Conservation (phyloP, 92 coral and sea anemone genomes). For the Bergia puertoricense region DNA sequence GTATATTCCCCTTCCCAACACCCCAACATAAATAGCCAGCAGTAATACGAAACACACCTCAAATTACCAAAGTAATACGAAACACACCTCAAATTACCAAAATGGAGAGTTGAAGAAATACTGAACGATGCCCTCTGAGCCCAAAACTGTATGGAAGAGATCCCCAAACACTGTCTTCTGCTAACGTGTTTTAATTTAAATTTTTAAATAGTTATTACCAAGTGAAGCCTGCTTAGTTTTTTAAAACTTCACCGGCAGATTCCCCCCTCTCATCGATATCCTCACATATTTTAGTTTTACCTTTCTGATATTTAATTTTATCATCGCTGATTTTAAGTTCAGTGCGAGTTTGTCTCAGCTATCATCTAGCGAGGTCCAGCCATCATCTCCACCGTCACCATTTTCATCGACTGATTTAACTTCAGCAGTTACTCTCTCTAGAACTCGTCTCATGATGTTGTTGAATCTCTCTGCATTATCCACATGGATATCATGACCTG, state of each 20-base stretch:
- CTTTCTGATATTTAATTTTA: neutral
- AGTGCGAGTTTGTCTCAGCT: neutral
- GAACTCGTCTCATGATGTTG: slow-evolving; percentile 59
- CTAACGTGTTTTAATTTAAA: too few relatives aligned
- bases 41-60: too few relatives aligned
- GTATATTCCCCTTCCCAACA: too few relatives aligned
- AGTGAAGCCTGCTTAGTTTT: neutral
- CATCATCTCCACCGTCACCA: neutral
- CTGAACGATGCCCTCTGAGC: neutral
- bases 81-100: too few relatives aligned
- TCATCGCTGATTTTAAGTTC: neutral
- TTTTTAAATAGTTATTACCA: neutral
- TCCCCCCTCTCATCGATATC: neutral
- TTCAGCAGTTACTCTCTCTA: slow-evolving; percentile 42
- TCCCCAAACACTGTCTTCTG: neutral
- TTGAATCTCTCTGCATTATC: slow-evolving; percentile 86
- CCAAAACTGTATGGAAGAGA: neutral
- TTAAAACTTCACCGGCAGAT: too few relatives aligned
- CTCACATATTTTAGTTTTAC: neutral
- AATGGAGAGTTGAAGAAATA: too few relatives aligned
- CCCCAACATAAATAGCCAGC: too few relatives aligned
- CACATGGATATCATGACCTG: slow-evolving; percentile 88
- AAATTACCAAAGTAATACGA: too few relatives aligned
- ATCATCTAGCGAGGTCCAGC: slow-evolving; percentile 3
- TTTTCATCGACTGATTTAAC: neutral